Conservation (phyloP, 2,888 invertebrate genomes). For the Lasioglossum oenotherae region DNA sequence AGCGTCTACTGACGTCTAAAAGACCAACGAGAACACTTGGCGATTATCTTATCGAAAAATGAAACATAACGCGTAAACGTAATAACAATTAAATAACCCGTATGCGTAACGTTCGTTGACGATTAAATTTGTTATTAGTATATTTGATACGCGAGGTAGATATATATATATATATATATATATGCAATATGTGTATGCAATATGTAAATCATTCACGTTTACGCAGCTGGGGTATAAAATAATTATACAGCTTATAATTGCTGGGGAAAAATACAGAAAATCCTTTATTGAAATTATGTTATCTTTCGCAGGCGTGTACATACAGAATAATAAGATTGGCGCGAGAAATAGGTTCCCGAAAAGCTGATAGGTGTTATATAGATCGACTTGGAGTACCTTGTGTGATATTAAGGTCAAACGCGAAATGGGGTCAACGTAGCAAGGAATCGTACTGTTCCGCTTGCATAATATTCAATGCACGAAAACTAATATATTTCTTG, state of each 20-base stretch:
- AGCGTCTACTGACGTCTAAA: not conserved
- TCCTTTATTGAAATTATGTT: not conserved
- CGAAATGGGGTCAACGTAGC: slow-evolving; percentile 71
- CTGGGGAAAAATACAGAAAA: not conserved
- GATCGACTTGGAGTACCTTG: slow-evolving; percentile 65
- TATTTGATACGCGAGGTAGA: not conserved
- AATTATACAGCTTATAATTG: slow-evolving; percentile 20
- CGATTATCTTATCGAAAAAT: not conserved
- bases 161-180: no score
- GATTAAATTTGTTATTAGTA: not conserved
- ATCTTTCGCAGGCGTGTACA: not conserved
- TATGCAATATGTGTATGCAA: not conserved
- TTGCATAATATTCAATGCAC: slow-evolving; percentile 58
- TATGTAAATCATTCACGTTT: slow-evolving; percentile 26
- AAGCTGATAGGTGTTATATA: slow-evolving; percentile 44
- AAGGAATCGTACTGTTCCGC: slow-evolving; percentile 63
- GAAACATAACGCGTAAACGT: not conserved
- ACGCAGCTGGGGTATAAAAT: slow-evolving; percentile 21
- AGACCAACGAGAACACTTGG: not conserved
- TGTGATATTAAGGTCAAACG: slow-evolving; percentile 71
- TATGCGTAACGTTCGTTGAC: not conserved
- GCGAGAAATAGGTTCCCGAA: slow-evolving; percentile 32
- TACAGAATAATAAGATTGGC: not conserved
- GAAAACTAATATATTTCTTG: slow-evolving; percentile 46
- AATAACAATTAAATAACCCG: not conserved